Conservation (phyloP, 1,140 invertebrate genomes). For the Fopius arisanus region DNA sequence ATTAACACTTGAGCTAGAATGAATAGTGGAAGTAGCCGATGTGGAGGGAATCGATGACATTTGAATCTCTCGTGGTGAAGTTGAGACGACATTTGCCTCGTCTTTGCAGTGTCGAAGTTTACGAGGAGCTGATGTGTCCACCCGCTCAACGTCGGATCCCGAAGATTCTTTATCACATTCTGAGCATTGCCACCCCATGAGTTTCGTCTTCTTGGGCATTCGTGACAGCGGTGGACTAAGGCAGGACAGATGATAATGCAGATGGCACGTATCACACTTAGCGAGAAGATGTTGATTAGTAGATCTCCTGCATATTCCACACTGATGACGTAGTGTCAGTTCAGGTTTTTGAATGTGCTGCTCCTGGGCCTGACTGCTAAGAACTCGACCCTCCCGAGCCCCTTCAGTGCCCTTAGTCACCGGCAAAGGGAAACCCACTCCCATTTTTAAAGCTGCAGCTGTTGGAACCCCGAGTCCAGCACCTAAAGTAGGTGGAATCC, state of each 20-base stretch:
- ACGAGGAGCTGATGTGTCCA: constrained; percentile 80
- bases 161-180: constrained; percentile 86
- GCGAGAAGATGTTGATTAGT: constrained; percentile 89
- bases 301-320: constrained; percentile 83
- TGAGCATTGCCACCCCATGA: constrained; percentile 90
- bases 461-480: constrained; percentile 71
- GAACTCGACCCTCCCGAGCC: constrained; percentile 64
- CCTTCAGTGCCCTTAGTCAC: constrained; percentile 65
- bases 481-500: constrained; percentile 51
- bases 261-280: constrained; percentile 92
- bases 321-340: constrained; percentile 67
- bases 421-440: constrained; percentile 78
- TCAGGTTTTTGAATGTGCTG: constrained; percentile 59
- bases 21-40: constrained; percentile 44
- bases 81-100: constrained; percentile 50
- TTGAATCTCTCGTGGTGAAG: constrained; percentile 46
- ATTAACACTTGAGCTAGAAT: neutral
- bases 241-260: constrained; percentile 93
- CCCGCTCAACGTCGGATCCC: constrained; percentile 75
- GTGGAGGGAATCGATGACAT: constrained; percentile 53
- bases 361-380: constrained; percentile 70
- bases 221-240: constrained; percentile 89
- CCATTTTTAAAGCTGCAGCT: constrained; percentile 82
- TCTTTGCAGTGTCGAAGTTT: constrained; percentile 79
- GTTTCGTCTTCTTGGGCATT: constrained; percentile 94